Evolutionary conservation across 2,113 vertebrate genomes (phyloP).

Genomic region (Ornithorhynchus anatinus): DNA sequence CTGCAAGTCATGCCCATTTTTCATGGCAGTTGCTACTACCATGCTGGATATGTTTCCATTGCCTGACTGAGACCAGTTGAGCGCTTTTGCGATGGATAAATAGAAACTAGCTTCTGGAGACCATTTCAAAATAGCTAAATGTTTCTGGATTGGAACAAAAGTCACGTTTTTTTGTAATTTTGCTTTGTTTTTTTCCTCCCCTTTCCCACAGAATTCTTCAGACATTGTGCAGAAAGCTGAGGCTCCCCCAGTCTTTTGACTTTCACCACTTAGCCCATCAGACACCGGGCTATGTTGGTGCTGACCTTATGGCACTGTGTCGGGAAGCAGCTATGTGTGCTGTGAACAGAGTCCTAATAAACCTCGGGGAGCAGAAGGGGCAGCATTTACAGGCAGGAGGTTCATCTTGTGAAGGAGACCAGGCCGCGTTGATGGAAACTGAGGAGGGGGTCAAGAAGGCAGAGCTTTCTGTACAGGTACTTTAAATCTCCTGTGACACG

Average conservation of each 20-base stretch:
- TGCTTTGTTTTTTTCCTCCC: background rate
- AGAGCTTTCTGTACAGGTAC: slow-evolving; percentile 39
- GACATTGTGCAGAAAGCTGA: slow-evolving; percentile 90
- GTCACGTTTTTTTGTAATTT: background rate
- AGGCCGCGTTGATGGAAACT: background rate
- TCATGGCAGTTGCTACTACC: no score
- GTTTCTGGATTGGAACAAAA: no score
- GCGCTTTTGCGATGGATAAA: no score
- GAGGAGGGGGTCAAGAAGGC: background rate
- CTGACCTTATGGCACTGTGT: slow-evolving; percentile 94
- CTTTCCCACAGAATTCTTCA: slow-evolving; percentile 82
- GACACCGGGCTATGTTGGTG: slow-evolving; percentile 92
- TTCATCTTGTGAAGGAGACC: background rate
- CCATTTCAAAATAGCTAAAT: no score
- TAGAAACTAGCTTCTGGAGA: no score
- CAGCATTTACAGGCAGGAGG: fast-evolving
- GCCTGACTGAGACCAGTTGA: no score
- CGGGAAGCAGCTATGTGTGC: slow-evolving; percentile 89
- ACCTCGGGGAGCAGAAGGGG: background rate
- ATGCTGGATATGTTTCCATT: no score
- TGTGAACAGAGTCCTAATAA: slow-evolving; percentile 80
- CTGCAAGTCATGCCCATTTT: no score
- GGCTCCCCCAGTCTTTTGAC: slow-evolving; percentile 78
- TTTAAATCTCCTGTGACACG: background rate
- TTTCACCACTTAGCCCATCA: slow-evolving; percentile 82